A percentile compares a stretch with the other conserved stretches of the same genome.
Evolutionary conservation across 2,113 vertebrate genomes (phyloP).

Genomic region (Glaucidium brasilianum): DNA sequence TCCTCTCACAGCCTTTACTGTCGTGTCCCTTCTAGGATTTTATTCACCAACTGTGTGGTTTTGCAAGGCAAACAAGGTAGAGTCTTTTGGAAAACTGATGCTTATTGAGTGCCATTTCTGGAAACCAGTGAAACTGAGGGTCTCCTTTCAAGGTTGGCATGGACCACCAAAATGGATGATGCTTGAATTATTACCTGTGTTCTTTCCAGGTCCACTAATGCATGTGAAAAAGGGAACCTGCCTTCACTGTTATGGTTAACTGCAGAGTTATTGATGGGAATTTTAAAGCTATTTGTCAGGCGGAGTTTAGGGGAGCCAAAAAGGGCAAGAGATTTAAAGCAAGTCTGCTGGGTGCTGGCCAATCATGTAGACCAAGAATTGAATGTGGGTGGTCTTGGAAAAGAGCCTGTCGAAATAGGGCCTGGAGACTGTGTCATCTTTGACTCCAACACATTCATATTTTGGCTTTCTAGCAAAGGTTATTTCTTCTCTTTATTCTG

Average conservation of each 20-base stretch:
- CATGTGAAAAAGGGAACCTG: background rate
- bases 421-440: conserved; percentile 53
- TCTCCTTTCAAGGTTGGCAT: background rate
- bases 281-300: conserved; percentile 8
- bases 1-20: background rate
- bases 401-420: background rate
- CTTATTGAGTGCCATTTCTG: background rate
- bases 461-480: conserved; percentile 13
- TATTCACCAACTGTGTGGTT: background rate
- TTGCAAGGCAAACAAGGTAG: background rate
- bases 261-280: conserved; percentile 19
- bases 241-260: background rate
- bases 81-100: background rate
- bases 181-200: background rate
- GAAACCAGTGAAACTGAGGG: background rate
- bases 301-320: background rate
- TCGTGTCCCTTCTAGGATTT: background rate
- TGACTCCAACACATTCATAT: background rate
- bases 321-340: background rate
- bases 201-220: background rate
- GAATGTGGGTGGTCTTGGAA: conserved; percentile 49
- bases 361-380: background rate
- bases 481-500: conserved; percentile 31
- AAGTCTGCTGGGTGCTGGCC: conserved; percentile 3
- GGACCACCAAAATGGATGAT: rapidly evolving